Evolutionary conservation across 2,113 vertebrate species (phyloP), one percentile per base, ranked within the genome.

Genomic region (Lycaon pictus): DNA sequence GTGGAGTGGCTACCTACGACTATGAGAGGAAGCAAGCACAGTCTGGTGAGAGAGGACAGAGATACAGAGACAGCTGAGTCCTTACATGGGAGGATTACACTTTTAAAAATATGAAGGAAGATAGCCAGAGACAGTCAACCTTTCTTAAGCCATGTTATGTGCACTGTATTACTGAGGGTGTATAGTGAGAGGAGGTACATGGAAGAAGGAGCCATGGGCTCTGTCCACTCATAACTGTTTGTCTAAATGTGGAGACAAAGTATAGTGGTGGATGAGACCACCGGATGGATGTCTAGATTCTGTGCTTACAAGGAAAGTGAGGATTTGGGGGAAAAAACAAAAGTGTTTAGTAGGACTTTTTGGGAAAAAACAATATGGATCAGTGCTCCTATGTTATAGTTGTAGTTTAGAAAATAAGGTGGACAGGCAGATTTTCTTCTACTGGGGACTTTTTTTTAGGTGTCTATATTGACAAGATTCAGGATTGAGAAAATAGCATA

Each of bases 241-340:
- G 8, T 69, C 48, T 80, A 9, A 91, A 79, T 71, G 37, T 23
- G 95, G 82, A 48, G 82, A 48, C 6, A 35, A 51, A 25, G 15
- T 83, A 6, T 5, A 43, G 58, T 16, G 16, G 58, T 58, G 56
- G 56, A 48, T 15, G 27, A 65, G 67, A 88, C 53, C 5, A 19
- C 2, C 60, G 15, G 27, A 25, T 94, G 48, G 6, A 74, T 65
- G 37, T 86, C 65, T 88, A 92, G 37, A 86, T 72, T 63, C 79
- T 80, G 0, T 85, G 43, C 25, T 81, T 91, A 91, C 6, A 95
- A 85, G 55, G 56, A 82, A 97, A 93, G 27, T 60, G 79, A 82
- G 53, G 35, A 69, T 85, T 90, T 86, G 15, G 20, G 22, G 11
- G 5, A 17, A 56, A 63, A 27, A 86, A 56, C 16, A 8, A 92